phyloP scores from a whole-genome alignment of 2,888 invertebrate genomes.

The Crocallis elinguaria region DNA sequence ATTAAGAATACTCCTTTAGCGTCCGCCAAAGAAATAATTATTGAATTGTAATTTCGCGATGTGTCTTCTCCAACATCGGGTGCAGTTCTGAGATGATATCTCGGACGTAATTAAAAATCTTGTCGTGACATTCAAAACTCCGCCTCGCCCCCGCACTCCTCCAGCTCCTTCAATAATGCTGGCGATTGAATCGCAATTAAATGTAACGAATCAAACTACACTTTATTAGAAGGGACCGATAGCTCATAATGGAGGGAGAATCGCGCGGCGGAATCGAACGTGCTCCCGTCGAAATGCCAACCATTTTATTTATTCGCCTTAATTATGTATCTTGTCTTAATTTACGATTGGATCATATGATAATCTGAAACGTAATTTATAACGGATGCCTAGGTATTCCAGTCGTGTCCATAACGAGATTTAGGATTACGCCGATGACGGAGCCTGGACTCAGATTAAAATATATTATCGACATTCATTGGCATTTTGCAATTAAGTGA shows the following conservation, averaged over 20 bases:
- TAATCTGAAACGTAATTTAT: conserved; percentile 83
- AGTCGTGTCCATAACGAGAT: conserved; percentile 82
- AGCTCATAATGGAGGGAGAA: conserved; percentile 78
- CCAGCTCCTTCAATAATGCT: conserved; percentile 80
- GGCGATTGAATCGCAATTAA: conserved; percentile 84
- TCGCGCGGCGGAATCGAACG: conserved; percentile 77
- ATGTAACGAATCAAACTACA: conserved; percentile 81
- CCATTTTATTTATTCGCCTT: conserved; percentile 85
- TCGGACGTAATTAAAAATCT: conserved; percentile 83
- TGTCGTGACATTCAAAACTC: conserved; percentile 84
- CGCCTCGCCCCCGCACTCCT: conserved; percentile 80
- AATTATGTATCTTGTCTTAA: conserved; percentile 86
- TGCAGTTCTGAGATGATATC: conserved; percentile 82
- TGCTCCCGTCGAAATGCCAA: conserved; percentile 85
- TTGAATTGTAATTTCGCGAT: conserved; percentile 80
- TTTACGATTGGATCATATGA: conserved; percentile 85
- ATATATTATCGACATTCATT: conserved; percentile 79
- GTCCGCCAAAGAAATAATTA: conserved; percentile 63
- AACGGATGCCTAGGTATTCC: conserved; percentile 81
- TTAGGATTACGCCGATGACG: conserved; percentile 78
- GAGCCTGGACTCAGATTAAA: conserved; percentile 69
- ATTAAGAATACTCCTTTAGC: conserved; percentile 56
- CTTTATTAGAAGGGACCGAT: conserved; percentile 81
- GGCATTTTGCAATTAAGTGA: conserved; percentile 80
- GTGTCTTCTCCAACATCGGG: conserved; percentile 72